Percentiles rank a stretch among this genome's conserved stretches.
Conservation (phyloP, 2,113 vertebrate species). For the Steatornis caripensis region DNA sequence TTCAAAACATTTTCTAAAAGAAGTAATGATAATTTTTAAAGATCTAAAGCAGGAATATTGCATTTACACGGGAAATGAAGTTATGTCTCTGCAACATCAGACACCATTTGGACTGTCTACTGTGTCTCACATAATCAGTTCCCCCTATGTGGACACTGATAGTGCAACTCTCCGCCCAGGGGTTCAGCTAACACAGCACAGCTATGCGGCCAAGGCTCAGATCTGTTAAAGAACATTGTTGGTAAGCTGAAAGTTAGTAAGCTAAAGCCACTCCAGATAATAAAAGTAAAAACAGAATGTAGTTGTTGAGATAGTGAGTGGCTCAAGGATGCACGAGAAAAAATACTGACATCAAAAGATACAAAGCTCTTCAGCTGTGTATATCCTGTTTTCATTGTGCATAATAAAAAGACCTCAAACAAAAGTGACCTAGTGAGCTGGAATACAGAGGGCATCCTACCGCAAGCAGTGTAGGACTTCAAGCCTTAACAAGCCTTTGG, state of each 20-base stretch:
- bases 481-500: background rate
- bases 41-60: background rate
- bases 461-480: background rate
- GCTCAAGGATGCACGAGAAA: background rate
- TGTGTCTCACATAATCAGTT: background rate
- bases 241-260: background rate
- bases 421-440: background rate
- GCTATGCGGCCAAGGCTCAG: background rate
- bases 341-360: background rate
- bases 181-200: background rate
- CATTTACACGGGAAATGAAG: background rate
- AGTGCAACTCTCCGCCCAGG: fast-evolving
- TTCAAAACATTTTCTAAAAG: background rate
- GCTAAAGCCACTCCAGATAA: background rate
- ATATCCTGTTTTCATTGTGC: background rate
- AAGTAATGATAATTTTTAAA: background rate
- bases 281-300: background rate
- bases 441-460: background rate
- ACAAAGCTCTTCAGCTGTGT: background rate
- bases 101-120: background rate
- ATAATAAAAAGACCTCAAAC: background rate
- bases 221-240: background rate
- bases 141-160: background rate
- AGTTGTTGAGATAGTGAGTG: background rate
- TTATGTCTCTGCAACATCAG: background rate